These are phyloP conservation scores for Lathronympha strigana DNA, from an alignment of 2,888 invertebrate species.

Conservation along the genomic window DNA sequence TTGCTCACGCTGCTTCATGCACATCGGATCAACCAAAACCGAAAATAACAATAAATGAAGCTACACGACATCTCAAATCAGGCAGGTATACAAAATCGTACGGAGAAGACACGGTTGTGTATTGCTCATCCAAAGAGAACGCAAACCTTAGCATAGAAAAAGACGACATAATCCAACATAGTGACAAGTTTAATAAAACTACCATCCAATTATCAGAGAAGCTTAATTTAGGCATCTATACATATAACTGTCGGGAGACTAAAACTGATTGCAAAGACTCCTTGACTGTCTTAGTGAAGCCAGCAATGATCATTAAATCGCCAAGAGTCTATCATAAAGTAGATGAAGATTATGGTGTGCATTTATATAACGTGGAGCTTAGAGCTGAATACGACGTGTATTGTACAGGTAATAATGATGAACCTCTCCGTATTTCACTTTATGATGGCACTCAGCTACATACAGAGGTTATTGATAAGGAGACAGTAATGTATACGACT, in stretches of 20 bases:
- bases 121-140: not conserved
- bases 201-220: not conserved
- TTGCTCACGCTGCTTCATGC: not conserved
- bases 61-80: not conserved
- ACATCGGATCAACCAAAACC: not conserved
- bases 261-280: not conserved
- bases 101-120: not conserved
- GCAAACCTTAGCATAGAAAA: not conserved
- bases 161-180: not conserved
- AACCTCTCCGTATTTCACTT: not conserved
- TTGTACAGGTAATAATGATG: slow-evolving; percentile 1
- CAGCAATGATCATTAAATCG: not conserved
- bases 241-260: not conserved
- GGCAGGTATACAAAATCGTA: not conserved
- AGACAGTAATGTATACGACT: not conserved
- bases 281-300: not conserved
- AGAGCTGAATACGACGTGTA: not conserved
- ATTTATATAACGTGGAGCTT: not conserved
- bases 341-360: not conserved
- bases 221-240: not conserved
- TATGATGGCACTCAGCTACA: not conserved
- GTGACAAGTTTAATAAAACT: not conserved
- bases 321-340: not conserved
- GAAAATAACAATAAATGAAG: not conserved
- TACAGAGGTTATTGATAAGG: not conserved